Conservation (phyloP, 2,113 vertebrate species). For the Clarias batrachus region DNA sequence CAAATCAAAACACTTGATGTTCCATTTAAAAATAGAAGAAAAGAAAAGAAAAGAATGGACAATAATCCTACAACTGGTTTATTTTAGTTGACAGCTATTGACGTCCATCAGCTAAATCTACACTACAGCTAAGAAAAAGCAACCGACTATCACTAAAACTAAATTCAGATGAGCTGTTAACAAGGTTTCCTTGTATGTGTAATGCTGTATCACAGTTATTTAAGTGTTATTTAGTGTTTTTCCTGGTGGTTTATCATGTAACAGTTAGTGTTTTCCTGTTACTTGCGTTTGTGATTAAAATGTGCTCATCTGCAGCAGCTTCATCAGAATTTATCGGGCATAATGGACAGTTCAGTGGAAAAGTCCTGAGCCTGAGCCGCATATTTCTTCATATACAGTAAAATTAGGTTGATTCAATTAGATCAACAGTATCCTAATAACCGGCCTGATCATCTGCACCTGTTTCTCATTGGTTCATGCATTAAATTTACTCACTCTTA, state of each 20-base stretch:
- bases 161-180: neutral
- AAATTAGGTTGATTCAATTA: too few species aligned
- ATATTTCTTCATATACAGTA: too few species aligned
- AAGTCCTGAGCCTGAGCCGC: too few species aligned
- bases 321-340: neutral
- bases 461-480: too few species aligned
- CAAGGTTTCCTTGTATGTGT: neutral
- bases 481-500: too few species aligned
- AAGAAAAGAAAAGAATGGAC: neutral
- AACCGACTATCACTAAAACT: neutral
- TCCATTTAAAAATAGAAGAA: neutral
- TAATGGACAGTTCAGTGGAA: neutral
- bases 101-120: neutral
- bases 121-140: neutral
- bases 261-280: neutral
- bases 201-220: neutral
- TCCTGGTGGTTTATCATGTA: neutral
- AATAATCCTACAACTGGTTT: neutral
- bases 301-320: neutral
- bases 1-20: neutral
- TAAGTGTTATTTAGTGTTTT: neutral
- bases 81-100: neutral
- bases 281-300: neutral
- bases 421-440: too few species aligned
- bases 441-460: too few species aligned